Evolutionary conservation across 2,888 invertebrate species (phyloP).

Genomic region (Drosophila neutralis): DNA sequence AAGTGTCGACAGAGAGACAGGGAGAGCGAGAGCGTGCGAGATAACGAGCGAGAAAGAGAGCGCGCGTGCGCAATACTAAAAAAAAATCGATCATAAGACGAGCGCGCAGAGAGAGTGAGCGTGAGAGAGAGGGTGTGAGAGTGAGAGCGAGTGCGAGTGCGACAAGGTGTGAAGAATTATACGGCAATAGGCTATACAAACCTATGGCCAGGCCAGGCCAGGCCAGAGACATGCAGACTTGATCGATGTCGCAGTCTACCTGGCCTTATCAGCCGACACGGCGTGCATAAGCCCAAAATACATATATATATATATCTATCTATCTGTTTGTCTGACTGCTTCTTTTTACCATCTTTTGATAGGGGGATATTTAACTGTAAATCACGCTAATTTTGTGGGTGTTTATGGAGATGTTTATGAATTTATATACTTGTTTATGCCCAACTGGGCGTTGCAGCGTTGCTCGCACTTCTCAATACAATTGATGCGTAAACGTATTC

Average conservation of each 20-base stretch:
- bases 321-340: slow-evolving; percentile 8
- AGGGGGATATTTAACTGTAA: slow-evolving; percentile 54
- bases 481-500: neutral
- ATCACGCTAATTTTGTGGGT: slow-evolving; percentile 54
- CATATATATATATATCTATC: neutral
- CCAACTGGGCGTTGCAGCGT: slow-evolving; percentile 8
- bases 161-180: slow-evolving; percentile 53
- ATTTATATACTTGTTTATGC: slow-evolving; percentile 68
- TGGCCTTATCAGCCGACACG: slow-evolving; percentile 41
- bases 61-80: slow-evolving; percentile 43
- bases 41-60: slow-evolving; percentile 22
- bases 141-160: neutral
- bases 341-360: neutral
- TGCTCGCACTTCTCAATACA: slow-evolving; percentile 17
- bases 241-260: slow-evolving; percentile 19
- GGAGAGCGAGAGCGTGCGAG: slow-evolving; percentile 9
- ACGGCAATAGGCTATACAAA: slow-evolving; percentile 25
- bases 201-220: slow-evolving; percentile 8
- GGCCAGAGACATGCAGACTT: neutral
- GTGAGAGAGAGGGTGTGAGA: neutral
- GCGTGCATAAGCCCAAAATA: slow-evolving; percentile 51
- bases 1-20: slow-evolving; percentile 45
- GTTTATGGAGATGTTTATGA: slow-evolving; percentile 62
- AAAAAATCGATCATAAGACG: slow-evolving; percentile 51
- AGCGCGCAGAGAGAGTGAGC: slow-evolving; percentile 15